Conservation (phyloP, 2,888 invertebrate genomes). For the Chaetoderma sp. region DNA sequence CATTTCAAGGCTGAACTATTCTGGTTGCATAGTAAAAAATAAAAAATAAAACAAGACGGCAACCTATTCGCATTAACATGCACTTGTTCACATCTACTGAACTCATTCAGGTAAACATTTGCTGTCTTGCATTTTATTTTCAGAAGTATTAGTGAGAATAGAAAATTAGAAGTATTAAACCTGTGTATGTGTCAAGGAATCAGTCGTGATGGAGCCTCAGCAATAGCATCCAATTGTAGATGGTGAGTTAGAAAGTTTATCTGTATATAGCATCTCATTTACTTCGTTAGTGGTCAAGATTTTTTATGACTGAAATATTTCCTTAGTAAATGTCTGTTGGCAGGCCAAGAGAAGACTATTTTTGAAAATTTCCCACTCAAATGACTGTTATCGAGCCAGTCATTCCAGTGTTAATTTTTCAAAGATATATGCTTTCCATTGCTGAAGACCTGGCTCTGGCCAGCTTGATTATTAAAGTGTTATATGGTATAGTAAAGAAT, state of each 20-base stretch:
- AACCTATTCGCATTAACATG: too few relatives aligned
- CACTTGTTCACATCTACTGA: too few relatives aligned
- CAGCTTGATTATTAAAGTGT: too few relatives aligned
- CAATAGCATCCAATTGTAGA: constrained; percentile 76
- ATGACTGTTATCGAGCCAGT: too few relatives aligned
- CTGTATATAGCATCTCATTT: neutral
- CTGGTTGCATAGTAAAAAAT: too few relatives aligned
- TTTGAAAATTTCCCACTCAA: too few relatives aligned
- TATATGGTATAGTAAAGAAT: too few relatives aligned
- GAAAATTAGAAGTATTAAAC: constrained; percentile 83
- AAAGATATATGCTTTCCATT: neutral
- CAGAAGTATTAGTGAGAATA: constrained; percentile 77
- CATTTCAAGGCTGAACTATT: too few relatives aligned
- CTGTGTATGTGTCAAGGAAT: constrained; percentile 85
- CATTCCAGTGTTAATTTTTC: too few relatives aligned
- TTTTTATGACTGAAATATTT: neutral
- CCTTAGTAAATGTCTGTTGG: neutral
- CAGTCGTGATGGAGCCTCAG: constrained; percentile 75
- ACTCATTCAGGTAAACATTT: too few relatives aligned
- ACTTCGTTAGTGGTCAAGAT: neutral
- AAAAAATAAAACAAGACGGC: too few relatives aligned
- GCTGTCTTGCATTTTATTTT: constrained; percentile 26
- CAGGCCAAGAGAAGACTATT: too few relatives aligned
- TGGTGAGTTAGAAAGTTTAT: constrained; percentile 70
- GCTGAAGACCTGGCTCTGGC: neutral